phyloP scores from a whole-genome alignment of 2,888 invertebrate genomes.

The Sussaba pulchella region DNA sequence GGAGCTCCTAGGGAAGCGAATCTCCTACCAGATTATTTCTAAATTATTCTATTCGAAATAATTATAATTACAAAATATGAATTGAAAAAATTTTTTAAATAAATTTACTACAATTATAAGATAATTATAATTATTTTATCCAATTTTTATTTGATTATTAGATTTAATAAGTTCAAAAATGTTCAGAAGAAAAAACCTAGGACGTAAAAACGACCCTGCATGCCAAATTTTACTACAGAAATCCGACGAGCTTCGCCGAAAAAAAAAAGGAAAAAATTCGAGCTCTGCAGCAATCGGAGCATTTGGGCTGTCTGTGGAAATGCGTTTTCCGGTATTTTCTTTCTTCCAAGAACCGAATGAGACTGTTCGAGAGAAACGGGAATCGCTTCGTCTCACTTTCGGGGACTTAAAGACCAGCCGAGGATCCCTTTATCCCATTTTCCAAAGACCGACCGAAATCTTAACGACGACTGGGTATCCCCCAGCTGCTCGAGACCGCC shows the following conservation, averaged over 20 bases:
- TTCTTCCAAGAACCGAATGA: slow-evolving; percentile 45
- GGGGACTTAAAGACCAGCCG: slow-evolving; percentile 42
- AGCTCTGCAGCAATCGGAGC: neutral
- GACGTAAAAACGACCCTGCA: neutral
- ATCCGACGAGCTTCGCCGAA: neutral
- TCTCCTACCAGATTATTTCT: neutral
- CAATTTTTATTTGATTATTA: too few relatives aligned
- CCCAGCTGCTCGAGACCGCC: slow-evolving; percentile 55
- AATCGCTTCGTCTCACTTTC: slow-evolving; percentile 35
- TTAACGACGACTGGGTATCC: slow-evolving; percentile 31
- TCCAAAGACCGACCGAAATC: slow-evolving; percentile 56
- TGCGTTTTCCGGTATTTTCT: slow-evolving; percentile 36
- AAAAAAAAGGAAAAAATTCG: slow-evolving; percentile 20
- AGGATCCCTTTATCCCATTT: slow-evolving; percentile 51
- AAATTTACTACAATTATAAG: too few relatives aligned
- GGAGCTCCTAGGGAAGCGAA: neutral
- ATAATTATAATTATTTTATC: too few relatives aligned
- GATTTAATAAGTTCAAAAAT: neutral
- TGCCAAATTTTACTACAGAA: slow-evolving; percentile 2
- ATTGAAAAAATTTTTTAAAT: too few relatives aligned
- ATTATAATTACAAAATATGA: too few relatives aligned
- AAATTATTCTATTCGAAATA: too few relatives aligned
- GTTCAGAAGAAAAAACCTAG: too few relatives aligned
- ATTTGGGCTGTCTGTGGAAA: slow-evolving; percentile 14
- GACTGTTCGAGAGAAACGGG: slow-evolving; percentile 38